phyloP scores from a whole-genome alignment of 1,140 invertebrate genomes.

The Oscheius sp. region DNA sequence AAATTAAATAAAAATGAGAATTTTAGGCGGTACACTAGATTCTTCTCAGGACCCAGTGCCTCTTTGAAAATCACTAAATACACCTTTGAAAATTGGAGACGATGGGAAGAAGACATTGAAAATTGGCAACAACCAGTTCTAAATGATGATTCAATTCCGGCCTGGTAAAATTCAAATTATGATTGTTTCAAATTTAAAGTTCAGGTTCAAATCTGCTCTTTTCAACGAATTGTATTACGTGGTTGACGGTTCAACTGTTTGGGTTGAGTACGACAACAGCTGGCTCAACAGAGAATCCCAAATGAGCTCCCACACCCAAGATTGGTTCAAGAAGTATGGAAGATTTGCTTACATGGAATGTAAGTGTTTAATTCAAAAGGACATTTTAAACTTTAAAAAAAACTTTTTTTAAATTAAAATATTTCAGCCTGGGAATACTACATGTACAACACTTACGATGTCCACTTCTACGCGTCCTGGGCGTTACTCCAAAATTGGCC shows the following conservation, averaged over 20 bases:
- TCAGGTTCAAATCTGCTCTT: slow-evolving; percentile 76
- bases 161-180: slow-evolving; percentile 17
- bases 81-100: slow-evolving; percentile 72
- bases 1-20: neutral
- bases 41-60: slow-evolving; percentile 71
- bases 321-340: slow-evolving; percentile 62
- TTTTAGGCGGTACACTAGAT: slow-evolving; percentile 78
- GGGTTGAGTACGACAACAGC: slow-evolving; percentile 68
- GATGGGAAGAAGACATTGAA: slow-evolving; percentile 79
- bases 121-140: slow-evolving; percentile 80
- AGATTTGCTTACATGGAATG: slow-evolving; percentile 66
- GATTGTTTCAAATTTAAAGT: slow-evolving; percentile 65
- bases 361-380: slow-evolving; percentile 34
- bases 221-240: slow-evolving; percentile 92
- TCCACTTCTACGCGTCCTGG: slow-evolving; percentile 91
- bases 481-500: slow-evolving; percentile 84
- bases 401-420: neutral
- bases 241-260: slow-evolving; percentile 81
- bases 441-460: slow-evolving; percentile 94
- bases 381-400: slow-evolving; percentile 24
- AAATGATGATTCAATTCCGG: slow-evolving; percentile 67
- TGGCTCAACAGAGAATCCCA: slow-evolving; percentile 39
- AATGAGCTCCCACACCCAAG: slow-evolving; percentile 44
- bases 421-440: slow-evolving; percentile 78
- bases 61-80: slow-evolving; percentile 74